phyloP scores from a whole-genome alignment of 1,140 invertebrate genomes.

The Telenomus remus region DNA sequence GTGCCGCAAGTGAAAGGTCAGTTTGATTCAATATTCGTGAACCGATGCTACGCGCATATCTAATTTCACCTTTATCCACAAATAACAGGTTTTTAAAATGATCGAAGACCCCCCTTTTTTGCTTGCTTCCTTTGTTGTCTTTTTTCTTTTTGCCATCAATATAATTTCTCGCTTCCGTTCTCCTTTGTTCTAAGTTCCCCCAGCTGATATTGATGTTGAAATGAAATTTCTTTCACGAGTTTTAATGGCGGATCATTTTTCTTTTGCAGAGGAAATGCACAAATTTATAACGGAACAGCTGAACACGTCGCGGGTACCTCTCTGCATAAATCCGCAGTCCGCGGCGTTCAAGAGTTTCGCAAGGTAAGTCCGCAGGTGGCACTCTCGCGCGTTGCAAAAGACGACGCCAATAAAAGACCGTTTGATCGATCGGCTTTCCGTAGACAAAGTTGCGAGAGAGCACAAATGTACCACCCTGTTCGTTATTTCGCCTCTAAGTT shows the following conservation, averaged over 20 bases:
- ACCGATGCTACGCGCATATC: constrained; percentile 25
- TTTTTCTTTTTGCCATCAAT: not conserved
- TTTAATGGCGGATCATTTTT: not conserved
- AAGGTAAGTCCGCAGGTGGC: constrained; percentile 83
- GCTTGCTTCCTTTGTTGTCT: too few species aligned
- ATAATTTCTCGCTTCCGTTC: not conserved
- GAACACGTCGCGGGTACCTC: constrained; percentile 93
- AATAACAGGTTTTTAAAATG: not conserved
- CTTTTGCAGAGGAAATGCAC: constrained; percentile 94
- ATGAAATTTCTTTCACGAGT: too few species aligned
- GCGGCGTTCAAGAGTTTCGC: constrained; percentile 99
- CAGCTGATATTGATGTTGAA: too few species aligned
- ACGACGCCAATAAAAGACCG: constrained; percentile 48
- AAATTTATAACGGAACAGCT: constrained; percentile 98
- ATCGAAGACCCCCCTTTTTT: not conserved
- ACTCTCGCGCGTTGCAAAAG: constrained; percentile 28
- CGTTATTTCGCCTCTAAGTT: constrained; percentile 32
- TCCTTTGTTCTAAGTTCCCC: too few species aligned
- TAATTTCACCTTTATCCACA: constrained; percentile 25
- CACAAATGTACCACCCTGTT: constrained; percentile 45
- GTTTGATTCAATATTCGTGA: constrained; percentile 40
- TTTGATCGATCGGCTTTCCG: constrained; percentile 47
- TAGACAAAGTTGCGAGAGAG: constrained; percentile 40
- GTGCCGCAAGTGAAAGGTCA: constrained; percentile 96
- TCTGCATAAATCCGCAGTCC: constrained; percentile 99